Base-by-base conservation (phyloP, 2,888 invertebrate genomes). In the Apamea anceps region DNA sequence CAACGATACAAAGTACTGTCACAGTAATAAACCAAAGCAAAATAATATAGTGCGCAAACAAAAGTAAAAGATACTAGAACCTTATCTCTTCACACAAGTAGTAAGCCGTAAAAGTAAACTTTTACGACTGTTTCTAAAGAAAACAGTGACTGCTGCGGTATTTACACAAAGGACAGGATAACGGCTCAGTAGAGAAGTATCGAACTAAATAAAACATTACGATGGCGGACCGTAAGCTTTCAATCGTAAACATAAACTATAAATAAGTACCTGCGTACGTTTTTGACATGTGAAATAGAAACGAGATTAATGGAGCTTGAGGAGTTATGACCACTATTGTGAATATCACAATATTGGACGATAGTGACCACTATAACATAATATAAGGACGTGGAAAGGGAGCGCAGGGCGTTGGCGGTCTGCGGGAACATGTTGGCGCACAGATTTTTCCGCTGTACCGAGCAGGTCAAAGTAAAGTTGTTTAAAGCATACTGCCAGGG, bases 71-170 rank as follows among this genome's bases (percentile, higher is more conserved):
- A 78, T 67, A 81, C 74, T 80, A 82, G 68, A 70, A 77, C 66
- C 77, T 87, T 88, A 88, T 88, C 87, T 84, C 67, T 75, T 81
- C 84, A 81, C 84, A 80, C 81, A 81, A 88, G 82, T 84, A 82
- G 87, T 82, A 77, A 80, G 82, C 72, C 84, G 82, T 84, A 84
- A 82, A 83, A 82, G 73, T 87, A 75, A 80, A 88, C 77, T 81
- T 87, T 88, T 86, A 89, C 79, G 89, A 81, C 75, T 82, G 74
- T 86, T 88, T 82, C 82, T 80, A 80, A 87, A 88, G 84, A 80
- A 82, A 87, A 88, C 80, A 73, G 81, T 77, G 71, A 73, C 72
- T 84, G 77, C 79, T 72, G 77, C 70, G 77, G 80, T 79, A 75
- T 84, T 82, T 76, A 88, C 80, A 82, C 77, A 68, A 66, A 81